Evolutionary conservation across 2,797 vertebrate genomes (phyloP).

Genomic region (Lates japonicus): DNA sequence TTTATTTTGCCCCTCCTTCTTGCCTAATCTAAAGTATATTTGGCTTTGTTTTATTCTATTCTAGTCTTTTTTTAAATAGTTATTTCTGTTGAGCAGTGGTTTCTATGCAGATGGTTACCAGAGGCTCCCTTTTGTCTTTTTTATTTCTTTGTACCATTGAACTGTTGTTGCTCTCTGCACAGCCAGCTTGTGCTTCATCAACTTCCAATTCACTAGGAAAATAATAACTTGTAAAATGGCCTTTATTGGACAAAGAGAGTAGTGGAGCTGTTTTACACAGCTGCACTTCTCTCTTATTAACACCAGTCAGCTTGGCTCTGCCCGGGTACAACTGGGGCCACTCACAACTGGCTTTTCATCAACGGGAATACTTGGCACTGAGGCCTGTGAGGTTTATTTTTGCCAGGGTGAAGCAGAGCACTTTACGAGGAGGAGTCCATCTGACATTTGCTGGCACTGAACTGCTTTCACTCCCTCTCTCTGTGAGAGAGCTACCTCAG

Average conservation of each 20-base stretch:
- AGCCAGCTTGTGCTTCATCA: slow-evolving; percentile 4
- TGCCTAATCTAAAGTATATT: background rate
- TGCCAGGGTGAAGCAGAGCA: slow-evolving; percentile 56
- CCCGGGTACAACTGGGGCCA: slow-evolving; percentile 62
- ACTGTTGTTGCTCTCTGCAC: slow-evolving; percentile 1
- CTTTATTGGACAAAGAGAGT: slow-evolving; percentile 66
- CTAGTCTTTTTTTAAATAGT: slow-evolving; percentile 24
- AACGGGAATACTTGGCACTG: slow-evolving; percentile 71
- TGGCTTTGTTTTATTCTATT: slow-evolving; percentile 26
- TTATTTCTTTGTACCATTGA: slow-evolving; percentile 1
- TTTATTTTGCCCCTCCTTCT: slow-evolving; percentile 20
- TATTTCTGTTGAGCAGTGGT: slow-evolving; percentile 64
- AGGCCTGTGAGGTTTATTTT: slow-evolving; percentile 65
- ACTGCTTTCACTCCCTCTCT: slow-evolving; percentile 25
- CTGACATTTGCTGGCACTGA: slow-evolving; percentile 59
- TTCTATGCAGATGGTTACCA: slow-evolving; percentile 64
- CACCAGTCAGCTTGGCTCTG: slow-evolving; percentile 67
- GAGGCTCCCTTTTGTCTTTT: slow-evolving; percentile 10
- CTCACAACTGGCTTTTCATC: slow-evolving; percentile 75
- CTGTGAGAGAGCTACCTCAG: slow-evolving; percentile 19
- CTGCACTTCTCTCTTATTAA: slow-evolving; percentile 71
- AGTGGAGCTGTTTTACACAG: slow-evolving; percentile 57
- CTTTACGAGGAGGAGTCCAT: slow-evolving; percentile 64
- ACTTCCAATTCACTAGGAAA: slow-evolving; percentile 45
- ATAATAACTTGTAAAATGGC: slow-evolving; percentile 68